A percentile compares a stretch with the other conserved stretches of the same genome.
These are phyloP conservation scores for Solea senegalensis DNA, from an alignment of 2,113 vertebrate genomes.

Conservation along the genomic window DNA sequence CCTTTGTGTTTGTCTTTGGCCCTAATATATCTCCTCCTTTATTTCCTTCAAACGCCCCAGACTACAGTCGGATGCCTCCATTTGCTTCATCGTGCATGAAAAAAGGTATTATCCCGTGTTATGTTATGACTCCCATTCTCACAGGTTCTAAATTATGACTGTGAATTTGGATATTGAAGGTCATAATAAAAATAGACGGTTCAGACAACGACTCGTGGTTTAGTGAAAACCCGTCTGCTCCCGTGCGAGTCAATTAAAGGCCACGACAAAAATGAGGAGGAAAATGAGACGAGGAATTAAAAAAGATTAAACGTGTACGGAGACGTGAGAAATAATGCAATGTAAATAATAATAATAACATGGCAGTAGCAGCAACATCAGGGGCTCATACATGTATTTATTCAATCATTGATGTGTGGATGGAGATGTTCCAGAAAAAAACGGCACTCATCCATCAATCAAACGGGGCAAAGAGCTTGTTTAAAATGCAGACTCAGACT, in stretches of 20 bases:
- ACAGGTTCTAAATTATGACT: slow-evolving; percentile 6
- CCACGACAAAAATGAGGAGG: slow-evolving; percentile 1
- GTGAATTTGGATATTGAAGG: slow-evolving; percentile 4
- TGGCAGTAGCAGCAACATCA: too few species aligned
- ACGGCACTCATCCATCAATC: background rate
- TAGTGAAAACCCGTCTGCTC: background rate
- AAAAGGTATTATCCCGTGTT: slow-evolving; percentile 8
- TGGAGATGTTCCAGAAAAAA: background rate
- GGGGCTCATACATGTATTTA: background rate
- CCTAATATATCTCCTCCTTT: slow-evolving; percentile 20
- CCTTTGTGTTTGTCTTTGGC: background rate
- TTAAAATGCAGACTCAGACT: background rate
- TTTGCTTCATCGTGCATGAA: slow-evolving; percentile 41
- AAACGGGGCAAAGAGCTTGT: background rate
- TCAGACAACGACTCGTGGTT: background rate
- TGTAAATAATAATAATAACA: too few species aligned
- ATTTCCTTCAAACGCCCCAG: slow-evolving; percentile 12
- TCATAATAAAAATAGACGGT: slow-evolving; percentile 20
- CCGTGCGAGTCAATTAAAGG: slow-evolving; percentile 18
- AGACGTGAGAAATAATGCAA: too few species aligned
- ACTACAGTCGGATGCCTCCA: slow-evolving; percentile 5
- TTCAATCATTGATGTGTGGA: background rate
- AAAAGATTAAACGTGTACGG: too few species aligned
- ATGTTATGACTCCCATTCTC: slow-evolving; percentile 6
- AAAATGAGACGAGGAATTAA: background rate